Conservation (phyloP, 1,140 invertebrate species). For the Hypothenemus hampei region DNA sequence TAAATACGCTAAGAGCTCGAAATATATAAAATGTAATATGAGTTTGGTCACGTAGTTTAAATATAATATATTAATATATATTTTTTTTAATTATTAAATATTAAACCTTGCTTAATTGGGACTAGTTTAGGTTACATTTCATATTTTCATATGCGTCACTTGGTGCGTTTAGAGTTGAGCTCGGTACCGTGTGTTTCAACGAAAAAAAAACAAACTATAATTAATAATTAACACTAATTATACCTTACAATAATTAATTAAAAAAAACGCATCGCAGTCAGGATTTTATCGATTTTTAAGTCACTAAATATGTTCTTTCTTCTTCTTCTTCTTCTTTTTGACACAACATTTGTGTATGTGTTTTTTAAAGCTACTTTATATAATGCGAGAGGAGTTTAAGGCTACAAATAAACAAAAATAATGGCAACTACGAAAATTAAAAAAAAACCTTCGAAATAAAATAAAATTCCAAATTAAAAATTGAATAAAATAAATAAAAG, state of each 20-base stretch:
- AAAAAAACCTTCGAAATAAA: slow-evolving; percentile 23
- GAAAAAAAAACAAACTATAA: slow-evolving; percentile 27
- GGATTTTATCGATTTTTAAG: slow-evolving; percentile 23
- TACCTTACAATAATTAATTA: no score
- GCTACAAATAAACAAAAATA: slow-evolving; percentile 27
- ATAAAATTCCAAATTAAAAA: slow-evolving; percentile 20
- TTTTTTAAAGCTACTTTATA: slow-evolving; percentile 20
- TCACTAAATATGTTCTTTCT: no score
- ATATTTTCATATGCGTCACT: slow-evolving; percentile 38
- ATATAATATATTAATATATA: slow-evolving; percentile 33
- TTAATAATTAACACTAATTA: no score
- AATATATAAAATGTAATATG: slow-evolving; percentile 36
- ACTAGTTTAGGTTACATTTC: slow-evolving; percentile 41
- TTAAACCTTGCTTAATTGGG: slow-evolving; percentile 39
- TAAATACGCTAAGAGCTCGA: slow-evolving; percentile 32
- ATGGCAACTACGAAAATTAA: slow-evolving; percentile 34
- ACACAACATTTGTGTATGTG: slow-evolving; percentile 21
- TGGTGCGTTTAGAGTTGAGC: slow-evolving; percentile 42
- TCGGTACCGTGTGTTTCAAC: slow-evolving; percentile 33
- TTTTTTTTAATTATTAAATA: slow-evolving; percentile 33
- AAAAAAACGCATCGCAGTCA: slow-evolving; percentile 32
- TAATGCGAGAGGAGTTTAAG: background rate
- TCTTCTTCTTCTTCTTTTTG: no score
- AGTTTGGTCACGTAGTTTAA: slow-evolving; percentile 39
- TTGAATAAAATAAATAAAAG: slow-evolving; percentile 32